A percentile compares a stretch with the other conserved stretches of the same genome.
These are phyloP conservation scores for Crypturellus tataupa DNA, from an alignment of 2,797 vertebrate genomes.

Conservation along the genomic window DNA sequence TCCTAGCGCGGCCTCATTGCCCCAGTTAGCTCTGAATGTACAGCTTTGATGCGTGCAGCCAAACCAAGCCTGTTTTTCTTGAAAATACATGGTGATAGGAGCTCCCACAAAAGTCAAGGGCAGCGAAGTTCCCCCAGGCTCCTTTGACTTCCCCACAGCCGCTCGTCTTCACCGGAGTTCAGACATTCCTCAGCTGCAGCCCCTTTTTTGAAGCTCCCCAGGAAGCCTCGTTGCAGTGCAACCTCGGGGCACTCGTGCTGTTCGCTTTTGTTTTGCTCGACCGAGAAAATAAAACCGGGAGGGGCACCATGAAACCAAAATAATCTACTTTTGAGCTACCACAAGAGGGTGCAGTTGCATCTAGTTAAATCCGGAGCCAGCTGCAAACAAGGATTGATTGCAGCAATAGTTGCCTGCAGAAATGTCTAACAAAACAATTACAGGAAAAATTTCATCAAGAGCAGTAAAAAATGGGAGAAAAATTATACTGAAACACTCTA, in stretches of 20 bases:
- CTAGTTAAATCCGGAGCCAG: conserved; percentile 9
- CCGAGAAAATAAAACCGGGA: conserved; percentile 12
- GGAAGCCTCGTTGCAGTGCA: conserved; percentile 36
- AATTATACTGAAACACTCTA: not conserved
- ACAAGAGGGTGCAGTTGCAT: conserved; percentile 71
- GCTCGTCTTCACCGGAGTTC: not conserved
- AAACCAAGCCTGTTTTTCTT: not conserved
- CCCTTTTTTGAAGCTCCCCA: conserved; percentile 16
- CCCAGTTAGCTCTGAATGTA: not conserved
- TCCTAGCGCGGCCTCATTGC: not conserved
- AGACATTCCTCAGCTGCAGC: not conserved
- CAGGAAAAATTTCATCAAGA: not conserved
- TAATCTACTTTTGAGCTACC: conserved; percentile 18
- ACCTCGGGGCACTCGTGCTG: conserved; percentile 25
- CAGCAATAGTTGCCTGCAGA: conserved; percentile 22
- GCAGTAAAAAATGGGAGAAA: not conserved
- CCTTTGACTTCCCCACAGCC: conserved; percentile 7
- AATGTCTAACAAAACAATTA: conserved; percentile 33
- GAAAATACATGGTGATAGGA: not conserved
- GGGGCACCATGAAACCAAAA: not conserved
- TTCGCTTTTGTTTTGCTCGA: conserved; percentile 35
- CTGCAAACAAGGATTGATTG: not conserved
- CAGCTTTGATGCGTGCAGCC: not conserved
- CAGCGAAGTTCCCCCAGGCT: conserved; percentile 17
- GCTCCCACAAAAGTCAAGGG: not conserved